phyloP scores from a whole-genome alignment of 2,113 vertebrate species.

The Theropithecus gelada region DNA sequence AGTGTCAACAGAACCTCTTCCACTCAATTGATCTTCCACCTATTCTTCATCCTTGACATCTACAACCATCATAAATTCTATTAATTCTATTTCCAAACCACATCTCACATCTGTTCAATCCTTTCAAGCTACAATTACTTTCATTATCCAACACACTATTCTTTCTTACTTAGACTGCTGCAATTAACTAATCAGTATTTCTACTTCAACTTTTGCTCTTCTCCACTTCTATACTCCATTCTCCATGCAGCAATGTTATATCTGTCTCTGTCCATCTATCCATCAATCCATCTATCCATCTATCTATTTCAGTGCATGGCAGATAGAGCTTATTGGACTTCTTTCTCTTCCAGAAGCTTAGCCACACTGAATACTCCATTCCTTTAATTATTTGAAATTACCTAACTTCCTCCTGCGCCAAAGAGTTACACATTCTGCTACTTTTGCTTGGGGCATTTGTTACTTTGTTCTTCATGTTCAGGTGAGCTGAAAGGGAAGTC shows the following conservation, averaged over 20 bases:
- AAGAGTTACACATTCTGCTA: background rate
- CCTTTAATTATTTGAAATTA: background rate
- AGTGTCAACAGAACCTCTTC: background rate
- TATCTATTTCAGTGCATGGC: background rate
- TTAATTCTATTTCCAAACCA: background rate
- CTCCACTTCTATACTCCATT: background rate
- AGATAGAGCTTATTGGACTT: background rate
- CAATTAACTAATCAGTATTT: background rate
- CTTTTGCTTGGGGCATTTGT: background rate
- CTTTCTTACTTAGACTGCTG: background rate
- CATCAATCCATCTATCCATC: background rate
- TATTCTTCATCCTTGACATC: background rate
- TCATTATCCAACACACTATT: background rate
- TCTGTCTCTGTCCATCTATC: background rate
- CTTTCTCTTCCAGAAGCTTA: background rate
- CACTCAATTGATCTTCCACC: background rate
- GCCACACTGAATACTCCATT: background rate
- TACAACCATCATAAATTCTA: background rate
- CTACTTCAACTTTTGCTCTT: background rate
- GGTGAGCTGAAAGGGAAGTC: background rate
- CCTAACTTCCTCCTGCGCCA: background rate
- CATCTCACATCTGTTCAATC: background rate
- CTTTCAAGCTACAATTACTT: background rate
- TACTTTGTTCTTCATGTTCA: background rate
- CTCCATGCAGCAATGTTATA: background rate